A percentile compares a stretch with the other conserved stretches of the same genome.
These are phyloP conservation scores for Mactromeris polynyma DNA, from an alignment of 2,888 invertebrate genomes.

Conservation along the genomic window DNA sequence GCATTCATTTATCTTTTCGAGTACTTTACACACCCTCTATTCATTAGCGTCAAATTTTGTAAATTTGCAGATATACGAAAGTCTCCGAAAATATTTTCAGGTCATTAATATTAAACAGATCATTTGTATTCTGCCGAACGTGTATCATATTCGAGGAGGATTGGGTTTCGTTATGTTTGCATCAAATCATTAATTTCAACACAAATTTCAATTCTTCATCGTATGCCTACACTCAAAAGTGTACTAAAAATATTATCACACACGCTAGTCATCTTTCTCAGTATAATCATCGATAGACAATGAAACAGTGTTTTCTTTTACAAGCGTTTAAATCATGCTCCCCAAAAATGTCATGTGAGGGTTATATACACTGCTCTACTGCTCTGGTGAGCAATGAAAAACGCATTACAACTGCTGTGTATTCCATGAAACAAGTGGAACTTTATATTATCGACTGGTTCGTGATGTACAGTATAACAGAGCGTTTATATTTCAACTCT, in stretches of 20 bases:
- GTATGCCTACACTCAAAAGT: neutral
- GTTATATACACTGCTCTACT: constrained; percentile 50
- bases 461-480: constrained; percentile 37
- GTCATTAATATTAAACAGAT: constrained; percentile 51
- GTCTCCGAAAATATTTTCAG: constrained; percentile 35
- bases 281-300: constrained; percentile 25
- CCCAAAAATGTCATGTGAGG: constrained; percentile 36
- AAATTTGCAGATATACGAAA: constrained; percentile 15
- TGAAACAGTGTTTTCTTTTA: constrained; percentile 21
- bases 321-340: constrained; percentile 42
- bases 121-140: constrained; percentile 28
- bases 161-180: constrained; percentile 17
- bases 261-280: constrained; percentile 9
- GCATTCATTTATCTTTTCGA: constrained; percentile 46
- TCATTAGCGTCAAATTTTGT: constrained; percentile 43
- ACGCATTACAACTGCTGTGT: constrained; percentile 49
- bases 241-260: constrained; percentile 20
- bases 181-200: constrained; percentile 2
- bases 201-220: neutral
- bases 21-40: constrained; percentile 38
- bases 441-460: constrained; percentile 20
- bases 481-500: constrained; percentile 24
- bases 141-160: constrained; percentile 36
- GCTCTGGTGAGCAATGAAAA: constrained; percentile 56
- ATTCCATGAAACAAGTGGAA: constrained; percentile 39